Evolutionary conservation across 2,113 vertebrate genomes (phyloP), one percentile per base, ranked within the genome.

Genomic region (Asarcornis scutulata): DNA sequence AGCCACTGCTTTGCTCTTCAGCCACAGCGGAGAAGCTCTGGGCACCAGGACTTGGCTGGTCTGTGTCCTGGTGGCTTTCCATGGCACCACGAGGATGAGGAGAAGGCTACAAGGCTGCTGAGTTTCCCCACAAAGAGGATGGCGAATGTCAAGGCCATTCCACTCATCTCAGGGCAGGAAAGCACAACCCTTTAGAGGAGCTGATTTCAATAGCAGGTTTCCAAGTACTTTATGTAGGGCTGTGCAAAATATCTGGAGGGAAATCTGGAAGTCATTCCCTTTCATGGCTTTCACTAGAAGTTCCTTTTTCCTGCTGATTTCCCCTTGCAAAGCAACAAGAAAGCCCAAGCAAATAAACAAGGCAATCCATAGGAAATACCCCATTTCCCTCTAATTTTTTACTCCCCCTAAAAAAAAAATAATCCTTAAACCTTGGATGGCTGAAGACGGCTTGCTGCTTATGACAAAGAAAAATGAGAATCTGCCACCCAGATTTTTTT

Each of bases 261-360:
- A 92, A 86, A 92, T 94, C 42, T 93, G 62, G 48, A 94, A 86
- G 62, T 58, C 53, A 42, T 59, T 56, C 60, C 55, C 52, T 72
- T 87, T 46, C 56, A 72, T n/a, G 48, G 77, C 73, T 96, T 96
- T 93, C 92, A 84, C 86, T 88, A 50, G 53, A 81, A 81, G 22
- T 88, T 88, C 6, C 82, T 86, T 77, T 77, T 86, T 81, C 42
- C 48, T 95, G 76, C 64, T 86, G 68, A 80, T 75, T 95, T 95
- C 46, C 52, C 4, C 40, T 86, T 18, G 21, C 22, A 31, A 52
- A 75, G 53, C 68, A 88, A 86, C 68, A 83, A 90, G 62, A 29
- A 88, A 84, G 13, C 69, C 48, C 73, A 64, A 94, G 86, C 40
- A 96, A 92, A 94, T 84, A 91, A 96, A 93, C 77, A 92, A 91